Evolutionary conservation across 2,888 invertebrate species (phyloP).

Genomic region (Acrobasis repandana): DNA sequence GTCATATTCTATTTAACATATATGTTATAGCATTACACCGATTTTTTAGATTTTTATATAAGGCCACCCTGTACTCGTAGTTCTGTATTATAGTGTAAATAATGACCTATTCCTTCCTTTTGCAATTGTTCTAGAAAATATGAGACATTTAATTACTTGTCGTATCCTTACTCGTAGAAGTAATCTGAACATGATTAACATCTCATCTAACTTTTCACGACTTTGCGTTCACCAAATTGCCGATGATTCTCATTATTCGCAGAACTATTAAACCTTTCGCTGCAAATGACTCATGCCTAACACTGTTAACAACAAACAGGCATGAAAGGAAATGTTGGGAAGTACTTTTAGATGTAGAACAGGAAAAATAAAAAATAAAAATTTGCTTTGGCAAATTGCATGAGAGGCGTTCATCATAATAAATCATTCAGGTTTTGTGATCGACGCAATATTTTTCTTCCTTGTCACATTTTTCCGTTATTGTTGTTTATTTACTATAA

Average conservation of each 20-base stretch:
- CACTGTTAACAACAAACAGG: conserved; percentile 11
- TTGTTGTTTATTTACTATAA: conserved; percentile 25
- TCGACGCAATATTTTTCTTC: conserved; percentile 30
- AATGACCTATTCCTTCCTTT: no score
- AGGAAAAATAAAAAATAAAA: conserved; percentile 29
- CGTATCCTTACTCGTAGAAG: background rate
- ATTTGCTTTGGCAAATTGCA: conserved; percentile 4
- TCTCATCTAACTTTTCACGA: background rate
- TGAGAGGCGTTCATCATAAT: conserved; percentile 22
- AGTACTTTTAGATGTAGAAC: conserved; percentile 25
- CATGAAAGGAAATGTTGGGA: background rate
- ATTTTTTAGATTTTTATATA: no score
- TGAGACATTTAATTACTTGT: background rate
- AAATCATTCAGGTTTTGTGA: conserved; percentile 32
- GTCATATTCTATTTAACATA: no score
- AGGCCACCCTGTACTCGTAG: no score
- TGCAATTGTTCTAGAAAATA: no score
- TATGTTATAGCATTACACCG: no score
- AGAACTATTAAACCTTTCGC: conserved; percentile 30
- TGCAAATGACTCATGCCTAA: conserved; percentile 26
- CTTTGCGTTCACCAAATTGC: background rate
- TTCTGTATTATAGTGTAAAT: no score
- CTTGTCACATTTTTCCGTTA: conserved; percentile 27
- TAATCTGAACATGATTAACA: conserved; percentile 19
- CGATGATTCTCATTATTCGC: conserved; percentile 27